A percentile compares a stretch with the other conserved stretches of the same genome.
Conservation (phyloP, 1,140 invertebrate species). For the Trypoxylus dichotomus region DNA sequence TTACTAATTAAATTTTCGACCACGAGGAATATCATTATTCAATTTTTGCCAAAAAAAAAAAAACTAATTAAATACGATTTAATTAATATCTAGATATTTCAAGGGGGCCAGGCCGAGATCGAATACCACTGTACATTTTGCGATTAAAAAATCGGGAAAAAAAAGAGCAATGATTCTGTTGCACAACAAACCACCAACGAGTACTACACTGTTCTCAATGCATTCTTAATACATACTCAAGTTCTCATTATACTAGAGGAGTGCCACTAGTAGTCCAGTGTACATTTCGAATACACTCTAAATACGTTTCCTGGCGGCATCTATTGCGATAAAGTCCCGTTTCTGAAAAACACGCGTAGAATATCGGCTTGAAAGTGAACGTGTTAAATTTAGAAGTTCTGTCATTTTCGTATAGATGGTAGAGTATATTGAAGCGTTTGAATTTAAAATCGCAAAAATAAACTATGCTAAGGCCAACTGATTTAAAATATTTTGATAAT, state of each 20-base stretch:
- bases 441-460: too few relatives aligned
- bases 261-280: background rate
- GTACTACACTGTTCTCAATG: conserved; percentile 11
- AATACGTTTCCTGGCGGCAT: background rate
- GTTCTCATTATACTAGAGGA: conserved; percentile 10
- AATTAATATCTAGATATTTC: background rate
- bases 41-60: background rate
- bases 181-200: background rate
- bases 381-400: background rate
- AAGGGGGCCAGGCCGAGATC: background rate
- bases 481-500: too few relatives aligned
- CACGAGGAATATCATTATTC: background rate
- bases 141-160: background rate
- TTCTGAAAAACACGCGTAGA: background rate
- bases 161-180: conserved; percentile 1
- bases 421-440: too few relatives aligned
- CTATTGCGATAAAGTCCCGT: background rate
- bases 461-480: too few relatives aligned
- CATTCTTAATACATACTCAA: conserved; percentile 8
- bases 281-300: background rate
- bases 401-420: background rate
- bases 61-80: background rate
- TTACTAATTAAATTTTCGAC: background rate
- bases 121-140: conserved; percentile 5
- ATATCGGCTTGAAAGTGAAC: background rate